phyloP scores from a whole-genome alignment of 2,797 vertebrate species.

The Aselliscus stoliczkanus region DNA sequence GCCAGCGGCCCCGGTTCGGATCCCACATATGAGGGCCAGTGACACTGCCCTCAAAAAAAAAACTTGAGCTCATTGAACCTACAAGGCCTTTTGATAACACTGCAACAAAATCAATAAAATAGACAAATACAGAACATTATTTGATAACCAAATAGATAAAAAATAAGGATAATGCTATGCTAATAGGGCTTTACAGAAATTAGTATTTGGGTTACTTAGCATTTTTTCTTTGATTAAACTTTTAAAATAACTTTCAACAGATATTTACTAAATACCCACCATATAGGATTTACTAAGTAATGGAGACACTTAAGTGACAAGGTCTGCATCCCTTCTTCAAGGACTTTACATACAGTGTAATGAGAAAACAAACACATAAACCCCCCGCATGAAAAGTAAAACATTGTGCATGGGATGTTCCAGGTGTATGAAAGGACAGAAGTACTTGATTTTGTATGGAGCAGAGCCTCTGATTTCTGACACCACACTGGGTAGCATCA shows the following conservation, averaged over 20 bases:
- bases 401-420: not conserved
- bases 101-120: conserved; percentile 38
- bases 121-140: conserved; percentile 48
- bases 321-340: not conserved
- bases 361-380: not conserved
- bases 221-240: not conserved
- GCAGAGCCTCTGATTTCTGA: not conserved
- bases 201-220: not conserved
- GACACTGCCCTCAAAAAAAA: too few species aligned
- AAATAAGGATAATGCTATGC: conserved; percentile 67
- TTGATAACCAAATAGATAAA: conserved; percentile 58
- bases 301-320: not conserved
- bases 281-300: not conserved
- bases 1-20: too few species aligned
- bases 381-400: not conserved
- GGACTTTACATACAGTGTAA: not conserved
- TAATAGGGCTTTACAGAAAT: conserved; percentile 48
- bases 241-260: not conserved
- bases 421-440: not conserved
- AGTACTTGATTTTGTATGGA: not conserved
- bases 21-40: too few species aligned
- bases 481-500: not conserved
- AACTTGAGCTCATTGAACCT: not conserved
- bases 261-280: not conserved
- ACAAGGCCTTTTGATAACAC: conserved; percentile 14